Base-by-base conservation (phyloP, 2,797 vertebrate genomes). In the Anabacerthia variegaticeps region DNA sequence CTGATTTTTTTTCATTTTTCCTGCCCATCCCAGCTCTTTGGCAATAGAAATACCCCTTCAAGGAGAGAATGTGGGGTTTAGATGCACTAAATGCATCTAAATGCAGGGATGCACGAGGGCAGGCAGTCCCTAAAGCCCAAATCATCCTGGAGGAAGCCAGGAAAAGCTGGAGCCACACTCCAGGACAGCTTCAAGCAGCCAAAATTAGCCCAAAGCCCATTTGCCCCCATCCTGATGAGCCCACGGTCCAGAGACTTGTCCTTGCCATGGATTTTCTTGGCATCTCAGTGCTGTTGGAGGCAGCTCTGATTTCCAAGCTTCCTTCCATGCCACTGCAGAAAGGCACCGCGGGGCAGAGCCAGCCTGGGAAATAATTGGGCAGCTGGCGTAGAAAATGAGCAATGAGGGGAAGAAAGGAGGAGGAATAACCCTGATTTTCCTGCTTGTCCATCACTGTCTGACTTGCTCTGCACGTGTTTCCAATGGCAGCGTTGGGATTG, bases 381-480 rank as follows among this genome's bases (percentile, higher is more conserved):
- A 17, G 30, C 48, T 0, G 1, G 65, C 13, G 3, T 75, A 36
- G 63, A 58, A 89, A 94, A 93, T 86, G 55, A 95, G 85, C 80
- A 67, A 52, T 1, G 3, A 61, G 71, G n/a, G 1, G 27, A 41
- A 54, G 36, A 54, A 39, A 68, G 24, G 51, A 76, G 18, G 9
- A 37, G 85, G 92, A 88, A 72, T 54, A 68, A 65, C 3, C 0
- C 4, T 36, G 62, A 58, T 44, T 81, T 44, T 44, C 18, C 77
- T 21, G 58, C 58, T 54, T 27, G 44, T 24, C 44, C 2, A 0
- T n/a, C 41, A 23, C 28, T 0, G 17, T 4, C 51, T 1, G 0
- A 26, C 76, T 77, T 4, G 0, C 62, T 72, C 63, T 15, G 36
- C 0, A 2, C 0, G 0, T 0, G 2, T 12, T 44, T 37, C 82